phyloP scores from a whole-genome alignment of 1,140 invertebrate genomes.

The Gyrodactylus bullatarudis region DNA sequence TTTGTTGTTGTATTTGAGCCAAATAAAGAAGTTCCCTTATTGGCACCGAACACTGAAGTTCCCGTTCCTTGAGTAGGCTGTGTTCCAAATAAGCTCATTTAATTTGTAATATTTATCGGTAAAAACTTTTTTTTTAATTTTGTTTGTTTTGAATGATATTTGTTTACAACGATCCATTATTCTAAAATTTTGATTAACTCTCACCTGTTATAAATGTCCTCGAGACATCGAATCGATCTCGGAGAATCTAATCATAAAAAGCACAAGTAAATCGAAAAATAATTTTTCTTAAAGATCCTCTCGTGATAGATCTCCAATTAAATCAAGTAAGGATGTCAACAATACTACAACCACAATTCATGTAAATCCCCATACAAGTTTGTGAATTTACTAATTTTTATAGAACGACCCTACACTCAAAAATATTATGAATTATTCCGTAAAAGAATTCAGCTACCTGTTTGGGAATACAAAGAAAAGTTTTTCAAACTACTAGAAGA shows the following conservation, averaged over 20 bases:
- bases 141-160: too few species aligned
- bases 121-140: too few species aligned
- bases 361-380: neutral
- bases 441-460: constrained; percentile 59
- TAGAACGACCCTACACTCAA: constrained; percentile 10
- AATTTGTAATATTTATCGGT: too few species aligned
- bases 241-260: neutral
- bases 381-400: constrained; percentile 1
- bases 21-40: too few species aligned
- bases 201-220: neutral
- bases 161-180: too few species aligned
- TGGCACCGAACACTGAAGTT: too few species aligned
- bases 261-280: neutral
- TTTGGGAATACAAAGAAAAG: constrained; percentile 80
- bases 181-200: too few species aligned
- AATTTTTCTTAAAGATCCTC: neutral
- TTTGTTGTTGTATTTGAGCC: neutral
- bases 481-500: constrained; percentile 62
- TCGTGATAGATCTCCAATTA: neutral
- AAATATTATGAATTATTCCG: constrained; percentile 26
- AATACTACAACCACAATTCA: neutral
- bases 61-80: too few species aligned
- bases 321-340: neutral
- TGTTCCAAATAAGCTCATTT: too few species aligned
- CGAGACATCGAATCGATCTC: constrained; percentile 1